Conservation (phyloP, 53 echinoderm and acorn worm genomes). For the Paracentrotus lividus region DNA sequence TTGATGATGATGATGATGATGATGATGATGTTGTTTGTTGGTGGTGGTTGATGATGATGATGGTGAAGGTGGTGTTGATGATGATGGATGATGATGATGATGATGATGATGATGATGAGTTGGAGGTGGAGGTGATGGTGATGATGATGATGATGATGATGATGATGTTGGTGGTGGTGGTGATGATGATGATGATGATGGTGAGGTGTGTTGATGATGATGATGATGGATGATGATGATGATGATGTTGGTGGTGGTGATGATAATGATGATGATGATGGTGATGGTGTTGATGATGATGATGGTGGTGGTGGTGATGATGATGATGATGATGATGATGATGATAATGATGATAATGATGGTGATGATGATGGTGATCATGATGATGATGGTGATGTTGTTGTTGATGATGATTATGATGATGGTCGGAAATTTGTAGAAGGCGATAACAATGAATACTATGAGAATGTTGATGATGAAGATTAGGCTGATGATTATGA, state of each 20-base stretch:
- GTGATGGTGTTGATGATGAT: background rate
- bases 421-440: background rate
- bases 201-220: background rate
- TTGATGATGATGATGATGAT: background rate
- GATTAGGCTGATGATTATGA: background rate
- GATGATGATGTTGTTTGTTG: background rate
- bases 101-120: background rate
- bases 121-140: background rate
- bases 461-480: background rate
- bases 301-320: background rate
- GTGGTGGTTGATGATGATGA: background rate
- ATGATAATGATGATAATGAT: background rate
- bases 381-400: background rate
- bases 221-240: background rate
- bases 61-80: background rate
- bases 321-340: background rate
- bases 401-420: background rate
- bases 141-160: constrained; percentile 58
- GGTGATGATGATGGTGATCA: background rate
- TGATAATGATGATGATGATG: background rate
- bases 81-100: background rate
- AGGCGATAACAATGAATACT: background rate
- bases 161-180: constrained; percentile 4
- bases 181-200: background rate
- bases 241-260: background rate